Percentiles rank a stretch among this genome's conserved stretches.
Conservation (phyloP, 2,113 vertebrate species). For the Oxyruncus cristatus region DNA sequence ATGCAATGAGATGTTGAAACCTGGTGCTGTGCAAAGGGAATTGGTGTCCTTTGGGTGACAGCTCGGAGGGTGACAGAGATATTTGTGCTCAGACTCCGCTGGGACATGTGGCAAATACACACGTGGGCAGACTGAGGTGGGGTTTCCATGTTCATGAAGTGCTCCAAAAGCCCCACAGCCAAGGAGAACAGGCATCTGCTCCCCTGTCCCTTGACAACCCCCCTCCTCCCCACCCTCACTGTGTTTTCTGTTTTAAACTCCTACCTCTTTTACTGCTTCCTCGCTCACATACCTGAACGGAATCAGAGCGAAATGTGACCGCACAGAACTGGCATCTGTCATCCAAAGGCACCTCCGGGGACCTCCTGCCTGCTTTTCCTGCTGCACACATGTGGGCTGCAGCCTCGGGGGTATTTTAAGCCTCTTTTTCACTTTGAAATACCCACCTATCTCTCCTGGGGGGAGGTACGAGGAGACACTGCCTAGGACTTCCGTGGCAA, state of each 20-base stretch:
- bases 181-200: neutral
- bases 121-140: neutral
- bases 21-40: neutral
- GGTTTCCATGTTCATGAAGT: conserved; percentile 33
- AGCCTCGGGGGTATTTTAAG: neutral
- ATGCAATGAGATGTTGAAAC: neutral
- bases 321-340: conserved; percentile 51
- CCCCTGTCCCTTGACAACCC: neutral
- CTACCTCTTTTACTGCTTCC: conserved; percentile 34
- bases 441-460: neutral
- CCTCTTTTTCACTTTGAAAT: neutral
- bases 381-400: neutral
- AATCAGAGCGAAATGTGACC: conserved; percentile 32
- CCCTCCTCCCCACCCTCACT: neutral
- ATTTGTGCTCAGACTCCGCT: neutral
- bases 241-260: conserved; percentile 24
- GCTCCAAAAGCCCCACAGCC: neutral
- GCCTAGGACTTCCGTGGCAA: neutral
- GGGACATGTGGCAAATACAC: neutral
- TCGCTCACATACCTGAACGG: conserved; percentile 50
- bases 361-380: conserved; percentile 46
- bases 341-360: conserved; percentile 52
- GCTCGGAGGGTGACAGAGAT: neutral
- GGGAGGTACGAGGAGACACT: neutral
- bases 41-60: neutral